phyloP scores from a whole-genome alignment of 2,797 vertebrate genomes.

The Alectoris magna region DNA sequence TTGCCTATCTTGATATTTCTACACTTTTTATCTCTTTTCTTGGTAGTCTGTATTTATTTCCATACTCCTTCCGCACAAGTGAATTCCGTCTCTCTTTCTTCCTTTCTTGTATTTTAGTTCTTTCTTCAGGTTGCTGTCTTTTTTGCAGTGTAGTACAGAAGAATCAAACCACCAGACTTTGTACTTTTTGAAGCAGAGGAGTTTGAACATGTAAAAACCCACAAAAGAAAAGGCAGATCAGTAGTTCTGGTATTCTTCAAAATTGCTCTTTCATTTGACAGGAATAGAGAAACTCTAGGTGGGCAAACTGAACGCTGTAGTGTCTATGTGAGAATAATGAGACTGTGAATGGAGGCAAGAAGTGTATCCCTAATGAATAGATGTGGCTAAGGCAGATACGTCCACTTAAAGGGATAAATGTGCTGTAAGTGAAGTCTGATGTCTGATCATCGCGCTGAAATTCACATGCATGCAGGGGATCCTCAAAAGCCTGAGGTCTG shows the following conservation, averaged over 20 bases:
- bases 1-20: slow-evolving; percentile 46
- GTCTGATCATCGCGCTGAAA: background rate
- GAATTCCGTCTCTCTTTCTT: slow-evolving; percentile 21
- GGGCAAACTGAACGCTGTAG: slow-evolving; percentile 34
- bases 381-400: background rate
- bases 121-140: slow-evolving; percentile 23
- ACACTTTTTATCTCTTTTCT: slow-evolving; percentile 30
- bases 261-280: slow-evolving; percentile 58
- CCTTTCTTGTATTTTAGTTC: slow-evolving; percentile 1
- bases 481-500: background rate
- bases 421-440: background rate
- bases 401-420: background rate
- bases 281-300: slow-evolving; percentile 53
- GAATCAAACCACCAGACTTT: slow-evolving; percentile 35
- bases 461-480: background rate
- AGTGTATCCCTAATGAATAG: background rate
- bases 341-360: background rate
- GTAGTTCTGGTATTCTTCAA: slow-evolving; percentile 50
- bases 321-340: slow-evolving; percentile 53
- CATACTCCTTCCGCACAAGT: background rate
- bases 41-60: background rate
- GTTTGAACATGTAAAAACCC: slow-evolving; percentile 58
- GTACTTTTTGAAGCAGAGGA: slow-evolving; percentile 29
- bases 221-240: slow-evolving; percentile 49
- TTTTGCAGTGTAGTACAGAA: slow-evolving; percentile 21